A percentile compares a stretch with the other conserved stretches of the same genome.
Evolutionary conservation across 1,140 invertebrate genomes (phyloP).

Genomic region (Lasaia peninsularis): DNA sequence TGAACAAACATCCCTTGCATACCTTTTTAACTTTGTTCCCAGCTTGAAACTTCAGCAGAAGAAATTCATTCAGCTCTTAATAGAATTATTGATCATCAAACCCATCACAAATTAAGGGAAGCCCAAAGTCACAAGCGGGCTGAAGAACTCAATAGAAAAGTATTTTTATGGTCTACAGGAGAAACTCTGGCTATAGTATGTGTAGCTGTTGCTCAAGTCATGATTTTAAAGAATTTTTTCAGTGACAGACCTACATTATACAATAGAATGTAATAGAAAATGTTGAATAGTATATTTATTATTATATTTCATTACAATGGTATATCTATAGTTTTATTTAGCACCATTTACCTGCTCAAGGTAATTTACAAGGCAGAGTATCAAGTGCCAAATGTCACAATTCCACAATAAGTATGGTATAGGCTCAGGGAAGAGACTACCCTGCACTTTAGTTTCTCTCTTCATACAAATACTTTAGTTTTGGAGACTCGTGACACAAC

Average conservation of each 20-base stretch:
- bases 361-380: no score
- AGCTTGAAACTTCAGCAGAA: slow-evolving; percentile 95
- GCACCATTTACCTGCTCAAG: not conserved
- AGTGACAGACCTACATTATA: slow-evolving; percentile 84
- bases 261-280: slow-evolving; percentile 58
- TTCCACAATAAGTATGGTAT: no score
- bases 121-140: slow-evolving; percentile 95
- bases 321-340: slow-evolving; percentile 35
- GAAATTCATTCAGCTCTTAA: slow-evolving; percentile 93
- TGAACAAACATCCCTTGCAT: no score
- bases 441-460: no score
- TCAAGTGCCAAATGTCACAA: no score
- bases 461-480: no score
- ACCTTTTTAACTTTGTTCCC: no score
- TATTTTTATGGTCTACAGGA: slow-evolving; percentile 94
- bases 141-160: slow-evolving; percentile 96
- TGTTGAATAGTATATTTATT: slow-evolving; percentile 47
- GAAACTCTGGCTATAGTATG: slow-evolving; percentile 92
- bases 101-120: slow-evolving; percentile 96
- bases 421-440: no score
- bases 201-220: slow-evolving; percentile 93
- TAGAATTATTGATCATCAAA: slow-evolving; percentile 95
- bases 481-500: no score
- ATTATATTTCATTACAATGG: slow-evolving; percentile 27
- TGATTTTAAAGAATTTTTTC: slow-evolving; percentile 96